These are phyloP conservation scores for Sardinella longiceps DNA, from an alignment of 2,797 vertebrate genomes.

Conservation along the genomic window DNA sequence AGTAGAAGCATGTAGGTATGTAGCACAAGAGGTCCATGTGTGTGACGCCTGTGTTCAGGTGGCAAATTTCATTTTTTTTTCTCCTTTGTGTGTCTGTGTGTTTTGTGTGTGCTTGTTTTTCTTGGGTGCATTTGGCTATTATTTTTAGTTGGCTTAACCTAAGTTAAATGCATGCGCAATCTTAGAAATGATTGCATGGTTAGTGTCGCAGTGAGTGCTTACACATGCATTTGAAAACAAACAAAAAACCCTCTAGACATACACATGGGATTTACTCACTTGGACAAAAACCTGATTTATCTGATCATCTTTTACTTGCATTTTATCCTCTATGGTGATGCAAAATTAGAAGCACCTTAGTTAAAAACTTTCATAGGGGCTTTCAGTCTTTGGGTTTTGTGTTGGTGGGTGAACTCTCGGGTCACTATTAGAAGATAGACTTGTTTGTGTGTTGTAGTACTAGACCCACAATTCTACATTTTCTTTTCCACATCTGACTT, in stretches of 20 bases:
- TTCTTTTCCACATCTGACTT: background rate
- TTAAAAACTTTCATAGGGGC: background rate
- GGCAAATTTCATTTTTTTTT: background rate
- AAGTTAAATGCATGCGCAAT: background rate
- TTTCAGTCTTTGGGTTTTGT: background rate
- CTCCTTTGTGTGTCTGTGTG: background rate
- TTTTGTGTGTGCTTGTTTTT: background rate
- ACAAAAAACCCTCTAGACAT: background rate
- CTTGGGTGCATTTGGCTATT: background rate
- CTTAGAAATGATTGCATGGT: background rate
- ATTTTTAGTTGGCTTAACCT: background rate
- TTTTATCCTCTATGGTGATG: background rate
- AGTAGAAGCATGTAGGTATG: conserved; percentile 26
- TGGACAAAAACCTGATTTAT: background rate
- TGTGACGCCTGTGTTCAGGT: background rate
- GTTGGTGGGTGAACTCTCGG: background rate
- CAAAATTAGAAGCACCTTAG: background rate
- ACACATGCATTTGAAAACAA: background rate
- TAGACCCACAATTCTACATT: background rate
- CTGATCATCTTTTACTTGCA: background rate
- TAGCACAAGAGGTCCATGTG: background rate
- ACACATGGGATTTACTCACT: background rate
- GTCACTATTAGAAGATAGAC: background rate
- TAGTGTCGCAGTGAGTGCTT: background rate
- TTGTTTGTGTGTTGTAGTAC: background rate